These are phyloP conservation scores for Ictidomys tridecemlineatus DNA, from an alignment of 2,113 vertebrate species.

Conservation along the genomic window DNA sequence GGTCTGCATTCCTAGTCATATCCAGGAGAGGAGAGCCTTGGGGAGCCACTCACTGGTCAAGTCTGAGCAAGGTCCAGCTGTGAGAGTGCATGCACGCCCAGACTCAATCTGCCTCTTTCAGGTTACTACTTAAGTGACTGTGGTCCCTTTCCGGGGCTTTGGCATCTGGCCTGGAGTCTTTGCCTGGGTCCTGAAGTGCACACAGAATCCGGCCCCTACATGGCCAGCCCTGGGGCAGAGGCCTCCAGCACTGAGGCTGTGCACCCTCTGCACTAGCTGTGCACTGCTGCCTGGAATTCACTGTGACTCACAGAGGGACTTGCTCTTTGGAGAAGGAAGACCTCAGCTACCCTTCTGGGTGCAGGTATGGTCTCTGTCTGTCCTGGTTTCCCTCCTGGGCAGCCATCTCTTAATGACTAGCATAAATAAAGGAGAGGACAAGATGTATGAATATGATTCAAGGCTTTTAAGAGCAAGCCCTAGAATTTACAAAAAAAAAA, in stretches of 20 bases:
- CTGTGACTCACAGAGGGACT: background rate
- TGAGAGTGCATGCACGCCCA: too few relatives aligned
- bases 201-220: too few relatives aligned
- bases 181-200: background rate
- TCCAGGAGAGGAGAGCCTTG: background rate
- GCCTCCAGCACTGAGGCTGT: fast-evolving
- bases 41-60: fast-evolving
- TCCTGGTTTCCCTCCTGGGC: background rate
- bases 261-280: background rate
- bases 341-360: fast-evolving
- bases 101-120: fast-evolving
- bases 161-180: background rate
- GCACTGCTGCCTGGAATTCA: background rate
- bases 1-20: background rate
- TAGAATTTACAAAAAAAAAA: background rate
- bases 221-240: fast-evolving
- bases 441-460: background rate
- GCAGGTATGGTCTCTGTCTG: fast-evolving
- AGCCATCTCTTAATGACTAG: background rate
- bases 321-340: background rate
- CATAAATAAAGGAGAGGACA: background rate
- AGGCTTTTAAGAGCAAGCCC: fast-evolving
- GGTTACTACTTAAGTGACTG: fast-evolving
- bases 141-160: background rate
- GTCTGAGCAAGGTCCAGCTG: fast-evolving